A percentile compares a stretch with the other conserved stretches of the same genome.
phyloP scores from a whole-genome alignment of 2,888 invertebrate species.

The Euzetes globulus region DNA sequence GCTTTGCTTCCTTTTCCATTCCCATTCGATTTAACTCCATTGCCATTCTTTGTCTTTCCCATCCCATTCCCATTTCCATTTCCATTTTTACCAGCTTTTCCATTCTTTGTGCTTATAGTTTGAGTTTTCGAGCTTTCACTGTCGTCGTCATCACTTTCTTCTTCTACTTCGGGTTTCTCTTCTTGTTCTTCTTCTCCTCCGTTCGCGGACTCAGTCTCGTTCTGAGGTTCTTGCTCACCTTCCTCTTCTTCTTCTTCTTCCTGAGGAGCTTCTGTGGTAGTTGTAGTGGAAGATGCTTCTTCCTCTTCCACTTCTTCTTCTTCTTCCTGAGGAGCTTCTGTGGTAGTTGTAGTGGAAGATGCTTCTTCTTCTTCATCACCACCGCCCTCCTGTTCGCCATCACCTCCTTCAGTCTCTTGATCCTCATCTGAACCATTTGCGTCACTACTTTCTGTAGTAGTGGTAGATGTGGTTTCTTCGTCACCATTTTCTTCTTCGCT shows the following conservation, averaged over 20 bases:
- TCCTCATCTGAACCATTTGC: constrained; percentile 11
- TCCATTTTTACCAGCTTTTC: not conserved
- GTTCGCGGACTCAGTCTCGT: too few species aligned
- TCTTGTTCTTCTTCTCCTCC: not conserved
- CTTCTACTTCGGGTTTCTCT: not conserved
- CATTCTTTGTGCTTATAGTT: not conserved
- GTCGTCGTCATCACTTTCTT: not conserved
- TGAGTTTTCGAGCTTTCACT: not conserved
- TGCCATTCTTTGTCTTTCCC: not conserved
- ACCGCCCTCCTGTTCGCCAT: not conserved
- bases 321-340: constrained; percentile 6
- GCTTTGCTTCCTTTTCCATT: not conserved
- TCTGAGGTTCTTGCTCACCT: not conserved
- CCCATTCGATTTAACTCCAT: not conserved
- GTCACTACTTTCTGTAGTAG: not conserved
- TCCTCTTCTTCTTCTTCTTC: not conserved
- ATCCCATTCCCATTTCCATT: not conserved
- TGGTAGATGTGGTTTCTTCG: not conserved
- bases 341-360: not conserved
- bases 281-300: too few species aligned
- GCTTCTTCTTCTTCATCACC: not conserved
- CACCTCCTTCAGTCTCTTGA: constrained; percentile 1
- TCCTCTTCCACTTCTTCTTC: not conserved
- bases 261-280: too few species aligned
- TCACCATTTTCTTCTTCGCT: too few species aligned